Percentiles rank a stretch among this genome's conserved stretches.
Evolutionary conservation across 2,888 invertebrate genomes (phyloP).

Genomic region (Agonopterix heracliana): DNA sequence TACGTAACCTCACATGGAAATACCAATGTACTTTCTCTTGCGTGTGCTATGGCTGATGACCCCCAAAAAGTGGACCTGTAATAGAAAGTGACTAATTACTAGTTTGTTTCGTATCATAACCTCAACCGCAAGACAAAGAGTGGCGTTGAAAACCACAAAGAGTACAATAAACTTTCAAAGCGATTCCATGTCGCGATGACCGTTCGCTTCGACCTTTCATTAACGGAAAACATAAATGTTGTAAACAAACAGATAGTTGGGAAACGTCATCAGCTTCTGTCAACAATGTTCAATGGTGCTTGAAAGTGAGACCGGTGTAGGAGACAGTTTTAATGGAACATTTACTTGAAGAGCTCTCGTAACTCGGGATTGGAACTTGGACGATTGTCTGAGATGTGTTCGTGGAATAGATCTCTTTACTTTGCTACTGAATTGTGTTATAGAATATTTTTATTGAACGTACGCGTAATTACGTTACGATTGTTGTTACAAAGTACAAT

Average conservation of each 20-base stretch:
- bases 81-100: slow-evolving; percentile 1
- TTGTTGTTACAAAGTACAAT: too few species aligned
- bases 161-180: slow-evolving; percentile 1
- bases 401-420: slow-evolving; percentile 11
- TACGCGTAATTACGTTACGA: too few species aligned
- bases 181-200: too few species aligned
- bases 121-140: neutral
- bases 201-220: too few species aligned
- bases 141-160: too few species aligned
- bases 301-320: slow-evolving; percentile 7
- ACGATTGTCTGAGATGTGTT: slow-evolving; percentile 2
- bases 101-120: neutral
- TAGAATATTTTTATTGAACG: too few species aligned
- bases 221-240: too few species aligned
- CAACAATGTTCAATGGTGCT: slow-evolving; percentile 1
- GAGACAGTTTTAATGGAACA: slow-evolving; percentile 11
- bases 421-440: neutral
- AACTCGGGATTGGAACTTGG: slow-evolving; percentile 1
- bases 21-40: neutral
- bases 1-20: neutral
- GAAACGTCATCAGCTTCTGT: neutral
- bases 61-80: neutral
- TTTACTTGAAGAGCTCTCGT: slow-evolving; percentile 2
- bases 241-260: too few species aligned
- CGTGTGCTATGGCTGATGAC: neutral